phyloP scores from a whole-genome alignment of 2,797 vertebrate species.

The Sebastes nivosus region DNA sequence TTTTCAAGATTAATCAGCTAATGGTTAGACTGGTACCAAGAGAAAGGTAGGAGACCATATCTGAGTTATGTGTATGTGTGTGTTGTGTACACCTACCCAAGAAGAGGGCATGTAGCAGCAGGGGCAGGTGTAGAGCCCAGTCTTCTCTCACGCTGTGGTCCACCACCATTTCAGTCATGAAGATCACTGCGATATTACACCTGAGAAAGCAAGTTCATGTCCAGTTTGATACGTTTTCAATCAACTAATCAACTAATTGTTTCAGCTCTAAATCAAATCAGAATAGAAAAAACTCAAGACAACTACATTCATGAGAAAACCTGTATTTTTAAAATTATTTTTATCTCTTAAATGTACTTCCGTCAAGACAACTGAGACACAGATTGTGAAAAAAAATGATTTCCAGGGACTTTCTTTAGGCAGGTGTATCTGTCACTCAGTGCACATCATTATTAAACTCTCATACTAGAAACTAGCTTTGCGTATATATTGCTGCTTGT shows the following conservation, averaged over 20 bases:
- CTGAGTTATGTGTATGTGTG: not conserved
- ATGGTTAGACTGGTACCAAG: not conserved
- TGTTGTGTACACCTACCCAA: constrained; percentile 84
- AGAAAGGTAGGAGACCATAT: not conserved
- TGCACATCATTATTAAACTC: not conserved
- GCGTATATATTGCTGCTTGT: not conserved
- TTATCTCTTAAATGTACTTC: not conserved
- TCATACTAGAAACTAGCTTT: not conserved
- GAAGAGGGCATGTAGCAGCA: constrained; percentile 96
- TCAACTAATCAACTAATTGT: not conserved
- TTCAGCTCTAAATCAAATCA: not conserved
- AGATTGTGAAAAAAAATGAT: not conserved
- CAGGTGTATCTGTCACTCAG: not conserved
- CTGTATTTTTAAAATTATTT: not conserved
- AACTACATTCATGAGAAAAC: not conserved
- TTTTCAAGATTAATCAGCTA: not conserved
- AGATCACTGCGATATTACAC: constrained; percentile 98
- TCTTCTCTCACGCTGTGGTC: constrained; percentile 99
- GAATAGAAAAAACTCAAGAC: not conserved
- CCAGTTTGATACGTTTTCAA: too few species aligned
- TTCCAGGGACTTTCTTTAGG: accelerated
- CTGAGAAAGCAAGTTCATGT: constrained; percentile 67
- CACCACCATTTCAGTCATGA: constrained; percentile 99
- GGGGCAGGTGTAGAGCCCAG: constrained; percentile 95
- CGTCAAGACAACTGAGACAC: not conserved